Base-by-base conservation (phyloP, 2,888 invertebrate species). In the Metallyticus violacea region DNA sequence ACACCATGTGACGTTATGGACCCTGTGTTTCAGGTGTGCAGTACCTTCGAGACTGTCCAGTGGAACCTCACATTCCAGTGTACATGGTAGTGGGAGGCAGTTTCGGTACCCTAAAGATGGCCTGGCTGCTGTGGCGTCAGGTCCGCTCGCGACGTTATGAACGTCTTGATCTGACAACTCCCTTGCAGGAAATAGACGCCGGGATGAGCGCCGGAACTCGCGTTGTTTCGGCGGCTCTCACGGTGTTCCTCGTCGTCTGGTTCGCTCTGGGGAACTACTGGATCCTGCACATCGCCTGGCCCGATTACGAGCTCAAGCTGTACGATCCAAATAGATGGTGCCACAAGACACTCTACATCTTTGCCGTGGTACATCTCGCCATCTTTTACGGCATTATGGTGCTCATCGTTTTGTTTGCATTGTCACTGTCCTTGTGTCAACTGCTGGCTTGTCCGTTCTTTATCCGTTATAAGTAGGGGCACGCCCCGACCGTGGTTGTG, bases 81-180 rank as follows among this genome's bases (percentile, higher is more conserved):
- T 97, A 97, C 92, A 95, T 97, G 94, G 94, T 97, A 87, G 96
- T 97, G n/a, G 97, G 97, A 0, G 97, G 97, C 0, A 94, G 95
- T 9, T 93, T 96, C 15, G 97, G 97, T 0, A 93, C 95, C 25
- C 92, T 95, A 1, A 95, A 96, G 88, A 94, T 96, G 91, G 93
- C 94, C 86, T 95, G 95, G 94, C 91, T 94, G 87, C 92, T 95
- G 82, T 95, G 94, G 93, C 92, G 93, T 9, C 96, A 96, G 91
- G 93, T 96, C 2, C 94, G 94, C 86, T 93, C 94, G 82, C 91
- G 95, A 5, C 93, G 93, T 29, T 92, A 91, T 89, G 92, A 92
- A 88, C 90, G 90, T 78, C 89, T 92, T 81, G 90, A 88, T 81
- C 77, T 85, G 6, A 86, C 88, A n/a, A 88, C 88, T 25, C 89